Conservation (phyloP, 2,113 vertebrate genomes). For the Onychostruthus taczanowskii region DNA sequence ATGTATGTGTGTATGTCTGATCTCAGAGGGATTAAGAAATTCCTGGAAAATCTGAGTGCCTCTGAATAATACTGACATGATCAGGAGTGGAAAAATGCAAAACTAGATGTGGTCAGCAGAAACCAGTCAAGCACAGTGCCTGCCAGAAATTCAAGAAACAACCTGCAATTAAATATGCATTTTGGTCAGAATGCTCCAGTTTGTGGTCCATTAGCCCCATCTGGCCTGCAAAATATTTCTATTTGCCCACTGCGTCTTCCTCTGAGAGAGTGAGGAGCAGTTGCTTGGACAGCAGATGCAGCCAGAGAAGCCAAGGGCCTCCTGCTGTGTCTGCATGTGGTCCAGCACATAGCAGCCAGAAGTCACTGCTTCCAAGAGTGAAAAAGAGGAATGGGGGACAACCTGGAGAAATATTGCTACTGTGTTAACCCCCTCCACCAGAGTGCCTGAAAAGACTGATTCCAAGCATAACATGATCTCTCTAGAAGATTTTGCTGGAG, state of each 20-base stretch:
- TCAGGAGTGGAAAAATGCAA: not conserved
- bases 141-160: slow-evolving; percentile 8
- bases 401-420: not conserved
- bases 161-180: slow-evolving; percentile 2
- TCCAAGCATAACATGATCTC: not conserved
- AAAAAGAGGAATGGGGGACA: not conserved
- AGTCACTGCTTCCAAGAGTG: not conserved
- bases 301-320: slow-evolving; percentile 19
- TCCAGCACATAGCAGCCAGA: slow-evolving; percentile 19
- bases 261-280: not conserved
- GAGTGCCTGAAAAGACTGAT: not conserved
- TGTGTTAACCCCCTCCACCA: not conserved
- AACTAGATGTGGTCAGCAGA: not conserved
- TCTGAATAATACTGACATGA: not conserved
- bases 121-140: not conserved
- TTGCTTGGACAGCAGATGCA: slow-evolving; percentile 31
- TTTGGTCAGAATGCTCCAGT: slow-evolving; percentile 4
- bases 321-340: slow-evolving; percentile 43
- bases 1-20: not conserved
- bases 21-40: not conserved
- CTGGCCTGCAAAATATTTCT: slow-evolving; percentile 22
- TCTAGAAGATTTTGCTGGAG: not conserved
- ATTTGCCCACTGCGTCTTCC: not conserved
- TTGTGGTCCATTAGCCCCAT: slow-evolving; percentile 37
- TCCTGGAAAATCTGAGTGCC: not conserved